Evolutionary conservation across 1,140 invertebrate species (phyloP).

Genomic region (Hypsibius dujardini): DNA sequence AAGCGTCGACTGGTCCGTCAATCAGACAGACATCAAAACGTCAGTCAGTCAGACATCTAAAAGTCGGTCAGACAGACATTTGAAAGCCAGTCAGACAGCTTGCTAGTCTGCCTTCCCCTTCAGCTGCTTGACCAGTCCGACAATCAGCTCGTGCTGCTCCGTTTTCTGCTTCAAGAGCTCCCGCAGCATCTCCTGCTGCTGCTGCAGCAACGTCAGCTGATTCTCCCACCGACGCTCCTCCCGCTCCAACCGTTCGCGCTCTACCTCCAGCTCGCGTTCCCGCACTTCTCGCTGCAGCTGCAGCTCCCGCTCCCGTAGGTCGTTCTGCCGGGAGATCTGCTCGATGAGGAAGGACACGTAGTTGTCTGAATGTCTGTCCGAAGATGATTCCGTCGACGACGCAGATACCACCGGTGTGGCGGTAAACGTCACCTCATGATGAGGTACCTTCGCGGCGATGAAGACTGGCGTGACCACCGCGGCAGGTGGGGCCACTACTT

Average conservation of each 20-base stretch:
- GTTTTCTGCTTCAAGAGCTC: conserved; percentile 20
- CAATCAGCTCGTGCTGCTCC: not conserved
- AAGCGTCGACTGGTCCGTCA: no score
- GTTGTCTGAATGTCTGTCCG: conserved; percentile 17
- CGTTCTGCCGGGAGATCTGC: not conserved
- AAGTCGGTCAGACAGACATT: no score
- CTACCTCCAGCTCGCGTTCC: conserved; percentile 15
- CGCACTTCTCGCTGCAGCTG: conserved; percentile 20
- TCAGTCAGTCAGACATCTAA: no score
- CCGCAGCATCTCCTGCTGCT: conserved; percentile 21
- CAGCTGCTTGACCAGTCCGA: not conserved
- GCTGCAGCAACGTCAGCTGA: conserved; percentile 13
- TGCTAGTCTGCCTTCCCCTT: no score
- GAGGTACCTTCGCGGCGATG: not conserved
- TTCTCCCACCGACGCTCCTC: conserved; percentile 22
- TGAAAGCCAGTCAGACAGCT: no score
- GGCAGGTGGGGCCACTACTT: not conserved
- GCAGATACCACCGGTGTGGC: conserved; percentile 19
- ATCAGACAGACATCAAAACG: no score
- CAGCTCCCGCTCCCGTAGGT: conserved; percentile 21
- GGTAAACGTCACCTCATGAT: no score
- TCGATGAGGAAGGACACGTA: conserved; percentile 18
- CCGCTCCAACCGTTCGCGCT: conserved; percentile 17
- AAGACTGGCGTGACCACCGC: conserved; percentile 17
- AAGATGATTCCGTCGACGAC: conserved; percentile 20